Evolutionary conservation across 1,140 invertebrate genomes (phyloP), one percentile per base, ranked within the genome.

Genomic region (Leptonema lineaticorne): DNA sequence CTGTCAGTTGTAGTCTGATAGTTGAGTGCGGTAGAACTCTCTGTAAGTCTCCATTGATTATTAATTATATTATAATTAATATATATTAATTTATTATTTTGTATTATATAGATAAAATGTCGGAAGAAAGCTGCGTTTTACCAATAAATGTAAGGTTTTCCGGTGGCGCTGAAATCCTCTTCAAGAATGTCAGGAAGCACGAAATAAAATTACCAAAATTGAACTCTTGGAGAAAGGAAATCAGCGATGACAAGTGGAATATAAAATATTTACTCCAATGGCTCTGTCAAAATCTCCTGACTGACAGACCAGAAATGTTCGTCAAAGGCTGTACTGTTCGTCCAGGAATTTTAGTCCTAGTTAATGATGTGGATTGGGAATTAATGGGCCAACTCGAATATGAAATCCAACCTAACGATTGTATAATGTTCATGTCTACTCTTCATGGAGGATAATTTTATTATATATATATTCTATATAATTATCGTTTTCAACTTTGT

Each of bases 321-420:
- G 76, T 96, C 33, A 90, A 94, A 83, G 90, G 87, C 66, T 87
- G 78, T 69, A 86, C 76, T 62, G 94, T 93, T 22, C 83, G 95
- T 64, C 94, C 95, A 6, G 95, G 95, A 33, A 97, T 97, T 73
- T 80, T 98, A 30, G 94, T 97, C 2, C 78, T 98, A 2, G 86
- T 98, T 6, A 97, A 98, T 76, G 94, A 97, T 74, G 84, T 89
- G 0, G 95, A 98, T 78, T 98, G 95, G 95, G 94, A 97, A 81
- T 78, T 97, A 24, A 76, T 90, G 76, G 85, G 83, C 2, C 83
- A 85, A 72, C 63, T 85, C 0, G 79, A 84, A 0, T 87, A 86
- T 73, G 78, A 83, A 67, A 41, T 87, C 28, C 78, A 86, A 45
- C 70, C 73, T 1, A 81, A 78, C 48, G 85, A 87, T 63, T 78